Conservation (phyloP, 2,113 vertebrate species). For the Strix uralensis region DNA sequence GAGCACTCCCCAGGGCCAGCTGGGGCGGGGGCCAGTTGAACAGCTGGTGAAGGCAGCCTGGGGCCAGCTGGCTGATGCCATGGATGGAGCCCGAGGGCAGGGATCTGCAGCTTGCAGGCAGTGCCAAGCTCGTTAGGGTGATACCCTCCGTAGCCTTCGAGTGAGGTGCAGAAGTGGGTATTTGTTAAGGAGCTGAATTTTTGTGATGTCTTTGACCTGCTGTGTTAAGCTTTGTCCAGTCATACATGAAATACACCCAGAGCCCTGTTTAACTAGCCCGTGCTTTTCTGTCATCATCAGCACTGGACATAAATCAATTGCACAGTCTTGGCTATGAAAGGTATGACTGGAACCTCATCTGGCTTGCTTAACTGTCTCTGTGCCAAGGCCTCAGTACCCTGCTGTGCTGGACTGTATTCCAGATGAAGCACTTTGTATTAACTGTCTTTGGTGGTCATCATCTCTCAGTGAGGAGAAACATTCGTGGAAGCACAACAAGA, state of each 20-base stretch:
- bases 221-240: neutral
- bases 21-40: neutral
- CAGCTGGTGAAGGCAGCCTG: neutral
- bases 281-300: constrained; percentile 16
- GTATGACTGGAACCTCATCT: constrained; percentile 26
- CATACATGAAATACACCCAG: neutral
- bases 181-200: neutral
- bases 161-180: neutral
- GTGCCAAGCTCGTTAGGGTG: neutral
- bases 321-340: neutral
- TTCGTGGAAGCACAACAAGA: neutral
- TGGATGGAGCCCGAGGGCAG: neutral
- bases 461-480: neutral
- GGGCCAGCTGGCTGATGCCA: neutral
- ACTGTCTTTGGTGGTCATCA: neutral
- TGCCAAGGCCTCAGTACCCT: neutral
- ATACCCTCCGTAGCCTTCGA: neutral
- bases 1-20: neutral
- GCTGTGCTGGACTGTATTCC: neutral
- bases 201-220: neutral
- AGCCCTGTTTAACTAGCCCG: neutral
- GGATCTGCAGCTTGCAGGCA: neutral
- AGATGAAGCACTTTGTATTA: neutral
- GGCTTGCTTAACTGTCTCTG: neutral
- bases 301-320: constrained; percentile 3